Evolutionary conservation across 2,797 vertebrate genomes (phyloP), one percentile per base, ranked within the genome.

Genomic region (Coregonus sp.): DNA sequence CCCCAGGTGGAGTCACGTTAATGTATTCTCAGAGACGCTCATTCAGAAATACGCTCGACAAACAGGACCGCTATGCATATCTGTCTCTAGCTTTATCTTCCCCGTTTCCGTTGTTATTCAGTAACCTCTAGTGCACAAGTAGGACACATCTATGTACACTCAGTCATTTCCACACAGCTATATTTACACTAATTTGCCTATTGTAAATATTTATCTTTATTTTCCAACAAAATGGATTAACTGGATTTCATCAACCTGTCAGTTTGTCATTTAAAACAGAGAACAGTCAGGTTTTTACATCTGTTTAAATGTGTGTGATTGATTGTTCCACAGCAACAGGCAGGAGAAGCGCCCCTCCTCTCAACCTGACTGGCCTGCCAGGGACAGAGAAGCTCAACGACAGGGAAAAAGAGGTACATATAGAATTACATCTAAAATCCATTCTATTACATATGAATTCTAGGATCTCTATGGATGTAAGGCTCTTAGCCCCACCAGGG

Each of bases 321-420:
- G 76, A 70, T 15, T 80, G 73, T 75, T 35, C 65, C 31, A 68
- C 37, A 92, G 94, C 86, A 25, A 29, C 93, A 94, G 98, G 98
- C 59, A 93, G 98, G 86, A 93, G 98, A 71, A 98, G 97, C 0
- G 98, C 98, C 29, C 98, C 98, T 0, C 98, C 98, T 0, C 92
- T 99, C 86, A 98, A 99, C 93, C 94, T 99, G 84, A 99, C 98
- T 0, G 98, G 98, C 74, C 95, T 99, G 70, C 98, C 98, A 1
- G 98, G 98, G 73, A 99, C 98, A 0, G 98, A 99, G 92, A 99
- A 99, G 70, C 96, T 99, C 59, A 97, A 99, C 3, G 97, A 99
- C 83, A 95, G 95, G 75, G 98, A 99, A 90, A 99, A 98, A 90
- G 98, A 99, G 97, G 98, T 99, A 95, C 82, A 61, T 7, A 25